Evolutionary conservation across 2,797 vertebrate species (phyloP).

Genomic region (Myoxocephalus aenaeus): DNA sequence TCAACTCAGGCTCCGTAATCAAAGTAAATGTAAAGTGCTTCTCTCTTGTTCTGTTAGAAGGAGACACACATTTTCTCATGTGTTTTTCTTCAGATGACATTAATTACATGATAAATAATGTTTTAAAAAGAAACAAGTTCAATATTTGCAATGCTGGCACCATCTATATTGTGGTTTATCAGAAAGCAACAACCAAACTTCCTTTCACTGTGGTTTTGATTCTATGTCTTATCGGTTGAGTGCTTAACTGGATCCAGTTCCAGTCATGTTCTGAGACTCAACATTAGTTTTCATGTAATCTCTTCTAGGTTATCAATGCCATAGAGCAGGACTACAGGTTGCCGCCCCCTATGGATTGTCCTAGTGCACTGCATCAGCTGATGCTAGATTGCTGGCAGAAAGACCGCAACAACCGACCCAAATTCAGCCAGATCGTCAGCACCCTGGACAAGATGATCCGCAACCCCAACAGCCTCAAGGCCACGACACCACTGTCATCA

Average conservation of each 20-base stretch:
- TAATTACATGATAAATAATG: too few relatives aligned
- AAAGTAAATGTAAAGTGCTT: not conserved
- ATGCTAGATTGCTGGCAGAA: constrained; percentile 99
- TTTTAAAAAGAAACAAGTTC: too few relatives aligned
- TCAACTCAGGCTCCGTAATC: not conserved
- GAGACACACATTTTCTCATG: too few relatives aligned
- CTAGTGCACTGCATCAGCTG: constrained; percentile 92
- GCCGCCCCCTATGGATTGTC: constrained; percentile 96
- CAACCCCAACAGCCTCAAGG: constrained; percentile 95
- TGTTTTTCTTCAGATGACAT: too few relatives aligned
- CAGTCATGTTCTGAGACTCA: not conserved
- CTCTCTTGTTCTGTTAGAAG: too few relatives aligned
- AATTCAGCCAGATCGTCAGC: constrained; percentile 94
- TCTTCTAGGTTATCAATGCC: constrained; percentile 92
- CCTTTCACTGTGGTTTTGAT: not conserved
- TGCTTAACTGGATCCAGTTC: not conserved
- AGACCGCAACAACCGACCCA: constrained; percentile 94
- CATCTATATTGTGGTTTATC: not conserved
- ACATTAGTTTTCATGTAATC: not conserved
- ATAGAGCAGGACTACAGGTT: constrained; percentile 97
- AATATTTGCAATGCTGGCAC: too few relatives aligned
- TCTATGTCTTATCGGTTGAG: not conserved
- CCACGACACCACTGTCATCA: constrained; percentile 92
- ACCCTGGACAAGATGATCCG: constrained; percentile 98
- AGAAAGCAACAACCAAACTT: not conserved